These are phyloP conservation scores for Synergus itoensis DNA, from an alignment of 2,888 invertebrate genomes.

Conservation along the genomic window DNA sequence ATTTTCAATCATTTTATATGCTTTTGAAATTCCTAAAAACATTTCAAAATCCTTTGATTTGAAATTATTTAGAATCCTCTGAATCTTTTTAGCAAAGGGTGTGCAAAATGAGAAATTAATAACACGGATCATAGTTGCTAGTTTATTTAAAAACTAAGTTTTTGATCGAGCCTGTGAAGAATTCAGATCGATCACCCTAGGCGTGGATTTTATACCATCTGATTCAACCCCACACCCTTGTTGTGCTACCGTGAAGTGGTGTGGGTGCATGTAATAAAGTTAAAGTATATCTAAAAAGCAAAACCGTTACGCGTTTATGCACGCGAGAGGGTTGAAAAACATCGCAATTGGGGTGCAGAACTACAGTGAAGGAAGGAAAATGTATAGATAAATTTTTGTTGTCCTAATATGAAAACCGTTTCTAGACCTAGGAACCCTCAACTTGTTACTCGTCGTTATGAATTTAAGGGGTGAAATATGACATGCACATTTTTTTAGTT, in stretches of 20 bases:
- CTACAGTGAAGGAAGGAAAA: constrained; percentile 1
- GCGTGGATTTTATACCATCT: neutral
- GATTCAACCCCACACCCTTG: neutral
- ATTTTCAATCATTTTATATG: too few species aligned
- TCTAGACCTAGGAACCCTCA: constrained; percentile 12
- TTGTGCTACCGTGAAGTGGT: neutral
- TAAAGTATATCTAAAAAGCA: constrained; percentile 9
- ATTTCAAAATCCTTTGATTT: too few species aligned
- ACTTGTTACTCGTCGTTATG: too few species aligned
- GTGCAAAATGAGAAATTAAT: too few species aligned
- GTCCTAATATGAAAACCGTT: neutral
- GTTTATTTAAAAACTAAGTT: too few species aligned
- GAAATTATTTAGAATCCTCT: too few species aligned
- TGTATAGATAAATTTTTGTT: constrained; percentile 10
- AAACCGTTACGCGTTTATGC: constrained; percentile 15
- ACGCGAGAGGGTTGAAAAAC: neutral
- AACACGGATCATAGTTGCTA: too few species aligned
- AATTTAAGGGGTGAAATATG: neutral
- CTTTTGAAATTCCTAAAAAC: too few species aligned
- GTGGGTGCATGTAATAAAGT: constrained; percentile 18
- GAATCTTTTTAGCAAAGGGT: too few species aligned
- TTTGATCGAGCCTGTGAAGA: too few species aligned
- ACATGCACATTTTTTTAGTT: too few species aligned
- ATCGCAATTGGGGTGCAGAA: constrained; percentile 18
- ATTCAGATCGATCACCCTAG: neutral